phyloP scores from a whole-genome alignment of 1,140 invertebrate genomes.

The Bradynema listronoti region DNA sequence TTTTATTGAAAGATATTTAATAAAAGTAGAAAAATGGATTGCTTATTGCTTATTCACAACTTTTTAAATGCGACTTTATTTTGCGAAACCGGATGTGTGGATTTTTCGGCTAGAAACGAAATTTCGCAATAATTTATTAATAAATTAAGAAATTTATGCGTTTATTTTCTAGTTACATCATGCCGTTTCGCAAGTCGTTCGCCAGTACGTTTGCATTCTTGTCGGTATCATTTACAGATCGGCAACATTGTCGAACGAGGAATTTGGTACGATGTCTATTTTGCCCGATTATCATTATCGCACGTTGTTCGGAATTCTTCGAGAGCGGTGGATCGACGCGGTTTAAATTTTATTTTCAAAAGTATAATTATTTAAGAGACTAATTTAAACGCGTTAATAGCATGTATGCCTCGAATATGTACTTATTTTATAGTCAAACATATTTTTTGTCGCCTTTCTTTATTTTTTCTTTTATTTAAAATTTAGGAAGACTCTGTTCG shows the following conservation, averaged over 20 bases:
- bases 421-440: too few species aligned
- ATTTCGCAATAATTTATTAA: too few species aligned
- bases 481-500: constrained; percentile 5
- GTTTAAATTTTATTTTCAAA: not conserved
- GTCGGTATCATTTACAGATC: constrained; percentile 15
- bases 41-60: not conserved
- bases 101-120: too few species aligned
- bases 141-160: too few species aligned
- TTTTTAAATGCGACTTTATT: constrained; percentile 3
- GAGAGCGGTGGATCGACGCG: constrained; percentile 3
- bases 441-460: too few species aligned
- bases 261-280: not conserved
- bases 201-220: constrained; percentile 15
- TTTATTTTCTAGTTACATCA: constrained; percentile 18
- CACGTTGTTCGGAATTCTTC: constrained; percentile 5
- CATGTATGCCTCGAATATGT: too few species aligned
- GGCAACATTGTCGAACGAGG: constrained; percentile 1
- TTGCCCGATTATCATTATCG: constrained; percentile 10
- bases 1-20: too few species aligned
- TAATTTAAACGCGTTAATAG: too few species aligned
- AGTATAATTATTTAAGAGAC: too few species aligned
- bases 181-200: constrained; percentile 7
- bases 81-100: too few species aligned
- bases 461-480: not conserved
- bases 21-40: too few species aligned